Conservation (phyloP, 2,888 invertebrate genomes). For the Syrista parreyssii region DNA sequence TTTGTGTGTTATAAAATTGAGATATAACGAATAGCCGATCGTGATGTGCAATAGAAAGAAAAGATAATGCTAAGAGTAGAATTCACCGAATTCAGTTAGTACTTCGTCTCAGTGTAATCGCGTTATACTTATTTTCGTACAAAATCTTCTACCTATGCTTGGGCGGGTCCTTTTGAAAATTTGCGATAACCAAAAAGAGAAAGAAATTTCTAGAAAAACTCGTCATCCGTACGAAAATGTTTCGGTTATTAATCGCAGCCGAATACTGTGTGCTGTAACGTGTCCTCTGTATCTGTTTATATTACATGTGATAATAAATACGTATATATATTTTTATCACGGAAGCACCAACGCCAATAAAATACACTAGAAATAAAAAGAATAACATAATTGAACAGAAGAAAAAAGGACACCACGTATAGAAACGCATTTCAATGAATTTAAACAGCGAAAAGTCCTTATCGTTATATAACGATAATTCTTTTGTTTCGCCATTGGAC, state of each 20-base stretch:
- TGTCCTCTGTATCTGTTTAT: constrained; percentile 12
- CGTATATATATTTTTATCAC: constrained; percentile 8
- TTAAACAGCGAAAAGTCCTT: neutral
- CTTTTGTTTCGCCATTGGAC: constrained; percentile 20
- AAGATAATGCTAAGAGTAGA: neutral
- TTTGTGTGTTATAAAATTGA: neutral
- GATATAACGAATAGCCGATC: neutral
- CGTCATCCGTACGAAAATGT: neutral
- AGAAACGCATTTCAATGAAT: neutral
- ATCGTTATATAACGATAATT: neutral
- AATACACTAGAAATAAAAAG: neutral
- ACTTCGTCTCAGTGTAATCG: neutral
- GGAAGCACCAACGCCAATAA: neutral
- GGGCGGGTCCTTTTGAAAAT: neutral
- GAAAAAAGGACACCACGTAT: neutral
- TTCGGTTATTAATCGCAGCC: neutral
- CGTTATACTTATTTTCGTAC: neutral
- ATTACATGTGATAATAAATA: constrained; percentile 15
- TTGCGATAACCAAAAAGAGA: neutral
- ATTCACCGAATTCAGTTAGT: neutral
- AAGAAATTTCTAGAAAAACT: neutral
- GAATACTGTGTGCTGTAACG: neutral
- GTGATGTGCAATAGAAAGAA: neutral
- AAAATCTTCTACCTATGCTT: constrained; percentile 2
- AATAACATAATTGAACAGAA: neutral